Evolutionary conservation across 1,140 invertebrate species (phyloP).

Genomic region (Bombus waltoni): DNA sequence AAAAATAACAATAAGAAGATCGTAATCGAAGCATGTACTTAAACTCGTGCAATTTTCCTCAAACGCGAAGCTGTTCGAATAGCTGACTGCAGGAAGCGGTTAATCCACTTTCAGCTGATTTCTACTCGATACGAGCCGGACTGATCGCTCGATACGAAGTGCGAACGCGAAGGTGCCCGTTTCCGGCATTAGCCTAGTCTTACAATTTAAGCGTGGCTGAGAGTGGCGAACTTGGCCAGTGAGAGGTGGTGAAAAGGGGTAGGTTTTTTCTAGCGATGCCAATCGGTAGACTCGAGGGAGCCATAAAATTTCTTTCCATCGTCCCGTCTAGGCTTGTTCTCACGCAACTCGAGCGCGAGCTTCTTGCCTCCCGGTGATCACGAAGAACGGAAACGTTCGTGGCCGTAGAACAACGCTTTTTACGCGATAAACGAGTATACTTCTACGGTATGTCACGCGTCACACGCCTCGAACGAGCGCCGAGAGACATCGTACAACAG

Average conservation of each 20-base stretch:
- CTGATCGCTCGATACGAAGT: slow-evolving; percentile 3
- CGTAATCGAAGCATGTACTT: neutral
- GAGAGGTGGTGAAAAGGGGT: neutral
- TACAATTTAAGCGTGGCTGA: slow-evolving; percentile 36
- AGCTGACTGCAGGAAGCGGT: neutral
- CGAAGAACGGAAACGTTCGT: slow-evolving; percentile 60
- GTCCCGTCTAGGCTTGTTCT: slow-evolving; percentile 54
- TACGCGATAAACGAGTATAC: slow-evolving; percentile 21
- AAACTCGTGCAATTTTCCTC: neutral
- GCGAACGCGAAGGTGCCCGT: slow-evolving; percentile 20
- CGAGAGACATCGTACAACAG: neutral
- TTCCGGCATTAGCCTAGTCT: slow-evolving; percentile 15
- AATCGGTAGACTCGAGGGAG: slow-evolving; percentile 59
- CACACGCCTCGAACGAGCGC: neutral
- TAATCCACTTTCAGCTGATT: slow-evolving; percentile 28
- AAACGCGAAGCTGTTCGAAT: neutral
- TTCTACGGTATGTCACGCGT: slow-evolving; percentile 27
- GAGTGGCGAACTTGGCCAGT: neutral
- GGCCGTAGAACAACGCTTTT: slow-evolving; percentile 51
- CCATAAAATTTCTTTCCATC: slow-evolving; percentile 65
- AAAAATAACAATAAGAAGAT: neutral
- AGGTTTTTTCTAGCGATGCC: slow-evolving; percentile 55
- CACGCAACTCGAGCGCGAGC: slow-evolving; percentile 67
- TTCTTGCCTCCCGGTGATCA: slow-evolving; percentile 66
- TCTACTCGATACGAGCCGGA: neutral